These are phyloP conservation scores for Apis dorsata DNA, from an alignment of 1,140 invertebrate species.

Conservation along the genomic window DNA sequence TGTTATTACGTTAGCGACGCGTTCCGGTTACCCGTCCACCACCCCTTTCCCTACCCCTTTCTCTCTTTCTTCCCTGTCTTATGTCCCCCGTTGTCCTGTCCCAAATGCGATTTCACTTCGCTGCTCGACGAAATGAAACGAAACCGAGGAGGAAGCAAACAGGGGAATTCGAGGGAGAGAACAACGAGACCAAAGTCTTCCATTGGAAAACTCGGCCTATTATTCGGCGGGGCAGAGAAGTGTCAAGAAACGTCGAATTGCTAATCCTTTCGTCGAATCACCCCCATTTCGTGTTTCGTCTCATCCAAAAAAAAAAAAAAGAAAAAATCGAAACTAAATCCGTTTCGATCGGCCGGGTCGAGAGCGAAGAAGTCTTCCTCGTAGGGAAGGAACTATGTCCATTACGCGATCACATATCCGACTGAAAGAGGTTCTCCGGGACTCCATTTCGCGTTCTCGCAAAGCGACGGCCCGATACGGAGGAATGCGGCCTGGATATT, in stretches of 20 bases:
- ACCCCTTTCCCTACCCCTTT: neutral
- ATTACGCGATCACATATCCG: slow-evolving; percentile 4
- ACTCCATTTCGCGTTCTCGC: slow-evolving; percentile 42
- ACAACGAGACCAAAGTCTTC: slow-evolving; percentile 26
- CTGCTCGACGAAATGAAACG: slow-evolving; percentile 15
- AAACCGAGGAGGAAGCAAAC: slow-evolving; percentile 4
- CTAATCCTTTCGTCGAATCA: slow-evolving; percentile 42
- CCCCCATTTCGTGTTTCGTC: neutral
- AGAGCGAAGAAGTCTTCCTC: neutral
- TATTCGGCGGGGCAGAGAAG: slow-evolving; percentile 20
- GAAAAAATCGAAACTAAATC: slow-evolving; percentile 61
- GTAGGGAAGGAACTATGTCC: neutral
- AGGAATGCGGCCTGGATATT: slow-evolving; percentile 28
- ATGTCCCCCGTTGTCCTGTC: slow-evolving; percentile 45
- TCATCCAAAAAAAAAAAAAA: slow-evolving; percentile 3
- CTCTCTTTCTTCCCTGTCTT: slow-evolving; percentile 44
- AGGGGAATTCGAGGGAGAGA: slow-evolving; percentile 17
- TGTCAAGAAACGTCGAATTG: slow-evolving; percentile 49
- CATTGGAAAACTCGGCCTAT: slow-evolving; percentile 2
- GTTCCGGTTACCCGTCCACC: slow-evolving; percentile 63
- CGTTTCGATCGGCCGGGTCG: neutral
- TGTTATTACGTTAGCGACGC: slow-evolving; percentile 78
- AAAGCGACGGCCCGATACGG: slow-evolving; percentile 31
- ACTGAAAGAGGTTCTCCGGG: slow-evolving; percentile 23
- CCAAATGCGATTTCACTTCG: slow-evolving; percentile 58